These are phyloP conservation scores for Periophthalmus modestus DNA, from an alignment of 2,113 vertebrate species.

Conservation along the genomic window DNA sequence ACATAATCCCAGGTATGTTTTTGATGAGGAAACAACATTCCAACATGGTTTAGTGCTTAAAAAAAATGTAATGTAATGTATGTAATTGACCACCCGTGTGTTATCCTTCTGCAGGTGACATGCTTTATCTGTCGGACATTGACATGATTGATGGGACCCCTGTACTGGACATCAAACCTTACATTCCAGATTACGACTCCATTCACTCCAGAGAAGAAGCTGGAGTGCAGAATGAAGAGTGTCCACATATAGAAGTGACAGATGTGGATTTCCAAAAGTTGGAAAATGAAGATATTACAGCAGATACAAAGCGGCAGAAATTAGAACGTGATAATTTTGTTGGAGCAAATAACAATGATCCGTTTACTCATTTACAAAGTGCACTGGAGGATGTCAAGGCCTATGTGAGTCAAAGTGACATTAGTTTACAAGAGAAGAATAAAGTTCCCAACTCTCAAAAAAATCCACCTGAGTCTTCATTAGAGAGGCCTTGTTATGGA, in stretches of 20 bases:
- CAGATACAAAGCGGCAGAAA: slow-evolving; percentile 10
- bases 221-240: slow-evolving; percentile 2
- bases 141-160: slow-evolving; percentile 89
- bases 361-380: slow-evolving; percentile 13
- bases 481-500: slow-evolving; percentile 42
- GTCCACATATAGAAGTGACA: not conserved
- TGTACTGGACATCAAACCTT: slow-evolving; percentile 88
- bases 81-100: not conserved
- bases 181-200: slow-evolving; percentile 88
- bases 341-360: not conserved
- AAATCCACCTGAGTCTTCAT: not conserved
- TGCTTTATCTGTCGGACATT: slow-evolving; percentile 83
- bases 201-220: slow-evolving; percentile 51
- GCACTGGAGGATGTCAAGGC: slow-evolving; percentile 62
- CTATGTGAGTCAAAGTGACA: slow-evolving; percentile 50
- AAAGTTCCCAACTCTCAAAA: slow-evolving; percentile 12
- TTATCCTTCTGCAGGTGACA: slow-evolving; percentile 74
- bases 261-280: slow-evolving; percentile 9
- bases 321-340: not conserved
- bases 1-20: too few relatives aligned
- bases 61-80: too few relatives aligned
- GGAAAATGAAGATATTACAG: not conserved
- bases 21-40: too few relatives aligned
- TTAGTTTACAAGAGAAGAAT: not conserved
- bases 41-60: too few relatives aligned